These are phyloP conservation scores for Clivina fossor DNA, from an alignment of 2,888 invertebrate species.

Conservation along the genomic window DNA sequence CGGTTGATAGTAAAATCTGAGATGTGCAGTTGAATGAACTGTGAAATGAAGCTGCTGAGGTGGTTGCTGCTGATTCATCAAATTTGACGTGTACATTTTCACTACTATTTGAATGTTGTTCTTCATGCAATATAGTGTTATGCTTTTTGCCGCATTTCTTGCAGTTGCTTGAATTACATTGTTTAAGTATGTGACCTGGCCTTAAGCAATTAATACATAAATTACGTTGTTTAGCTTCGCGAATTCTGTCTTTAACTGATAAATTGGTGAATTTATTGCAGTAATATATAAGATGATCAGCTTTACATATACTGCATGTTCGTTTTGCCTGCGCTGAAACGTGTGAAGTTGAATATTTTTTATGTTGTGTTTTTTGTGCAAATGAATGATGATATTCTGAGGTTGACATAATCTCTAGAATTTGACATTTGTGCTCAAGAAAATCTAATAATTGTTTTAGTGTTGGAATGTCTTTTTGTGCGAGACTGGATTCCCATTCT, in stretches of 20 bases:
- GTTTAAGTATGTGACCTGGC: not conserved
- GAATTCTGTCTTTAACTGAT: not conserved
- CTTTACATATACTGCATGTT: not conserved
- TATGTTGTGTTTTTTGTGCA: not conserved
- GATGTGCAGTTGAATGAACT: not conserved
- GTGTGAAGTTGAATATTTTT: not conserved
- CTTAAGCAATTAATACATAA: not conserved
- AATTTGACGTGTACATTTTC: not conserved
- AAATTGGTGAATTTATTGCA: conserved; percentile 2
- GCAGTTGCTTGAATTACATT: not conserved
- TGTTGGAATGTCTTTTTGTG: conserved; percentile 19
- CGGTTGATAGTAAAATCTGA: conserved; percentile 23
- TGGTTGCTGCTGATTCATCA: not conserved
- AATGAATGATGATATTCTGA: not conserved
- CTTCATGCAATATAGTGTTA: conserved; percentile 36
- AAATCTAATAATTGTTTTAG: conserved; percentile 36
- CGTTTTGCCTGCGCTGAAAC: not conserved
- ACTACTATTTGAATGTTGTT: not conserved
- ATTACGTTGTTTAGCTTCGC: not conserved
- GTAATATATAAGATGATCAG: not conserved
- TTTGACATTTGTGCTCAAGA: conserved; percentile 35
- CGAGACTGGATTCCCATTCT: conserved; percentile 38
- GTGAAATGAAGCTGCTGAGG: not conserved
- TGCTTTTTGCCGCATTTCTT: conserved; percentile 27
- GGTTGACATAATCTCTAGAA: conserved; percentile 28